A percentile compares a stretch with the other conserved stretches of the same genome.
phyloP scores from a whole-genome alignment of 2,797 vertebrate genomes.

The Sparidentex hasta region DNA sequence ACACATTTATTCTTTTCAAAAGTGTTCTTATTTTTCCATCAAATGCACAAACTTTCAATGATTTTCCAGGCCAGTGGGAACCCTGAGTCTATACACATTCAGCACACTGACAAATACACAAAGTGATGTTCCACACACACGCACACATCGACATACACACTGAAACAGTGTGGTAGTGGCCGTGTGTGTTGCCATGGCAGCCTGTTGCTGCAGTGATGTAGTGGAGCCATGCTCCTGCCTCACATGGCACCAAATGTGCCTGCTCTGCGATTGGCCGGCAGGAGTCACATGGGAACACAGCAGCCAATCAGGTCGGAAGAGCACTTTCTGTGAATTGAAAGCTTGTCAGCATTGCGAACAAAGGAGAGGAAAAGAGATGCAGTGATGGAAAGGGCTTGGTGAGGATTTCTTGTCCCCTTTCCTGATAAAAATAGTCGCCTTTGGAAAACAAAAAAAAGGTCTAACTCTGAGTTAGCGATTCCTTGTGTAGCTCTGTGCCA shows the following conservation, averaged over 20 bases:
- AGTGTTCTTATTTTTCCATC: constrained; percentile 8
- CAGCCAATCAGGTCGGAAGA: constrained; percentile 75
- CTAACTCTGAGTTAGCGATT: background rate
- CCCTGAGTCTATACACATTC: constrained; percentile 41
- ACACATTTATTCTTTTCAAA: background rate
- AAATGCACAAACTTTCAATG: constrained; percentile 51
- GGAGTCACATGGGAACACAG: constrained; percentile 67
- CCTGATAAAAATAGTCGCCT: background rate
- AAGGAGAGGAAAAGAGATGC: constrained; percentile 71
- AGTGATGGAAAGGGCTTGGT: constrained; percentile 56
- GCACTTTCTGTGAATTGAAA: constrained; percentile 84
- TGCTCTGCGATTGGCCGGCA: constrained; percentile 68
- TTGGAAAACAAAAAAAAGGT: background rate
- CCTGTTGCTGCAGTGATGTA: constrained; percentile 85
- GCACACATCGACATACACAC: constrained; percentile 41
- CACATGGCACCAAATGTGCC: constrained; percentile 84
- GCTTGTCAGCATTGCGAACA: constrained; percentile 82
- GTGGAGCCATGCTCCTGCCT: constrained; percentile 77
- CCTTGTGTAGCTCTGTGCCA: background rate
- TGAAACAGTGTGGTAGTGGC: constrained; percentile 71
- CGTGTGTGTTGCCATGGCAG: constrained; percentile 87
- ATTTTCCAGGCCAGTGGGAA: constrained; percentile 47
- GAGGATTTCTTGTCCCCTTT: constrained; percentile 56
- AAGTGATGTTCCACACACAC: constrained; percentile 22
- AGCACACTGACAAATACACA: constrained; percentile 53